Percentiles rank a stretch among this genome's conserved stretches.
phyloP scores from a whole-genome alignment of 2,888 invertebrate genomes.

The Epinotia ramella region DNA sequence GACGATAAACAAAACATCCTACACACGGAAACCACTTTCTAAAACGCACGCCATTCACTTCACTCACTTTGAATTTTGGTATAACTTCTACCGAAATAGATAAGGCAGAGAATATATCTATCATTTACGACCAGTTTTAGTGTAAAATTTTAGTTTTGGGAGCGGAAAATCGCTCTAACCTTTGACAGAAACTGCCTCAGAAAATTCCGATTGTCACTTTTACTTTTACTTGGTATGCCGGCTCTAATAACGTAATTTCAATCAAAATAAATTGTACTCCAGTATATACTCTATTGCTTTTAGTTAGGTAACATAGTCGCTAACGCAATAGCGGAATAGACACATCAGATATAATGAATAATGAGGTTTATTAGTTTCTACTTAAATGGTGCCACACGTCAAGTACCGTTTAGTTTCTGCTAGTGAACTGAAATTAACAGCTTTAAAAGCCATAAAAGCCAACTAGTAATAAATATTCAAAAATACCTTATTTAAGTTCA shows the following conservation, averaged over 20 bases:
- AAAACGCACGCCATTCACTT: conserved; percentile 22
- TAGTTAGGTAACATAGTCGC: background rate
- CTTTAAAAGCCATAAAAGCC: background rate
- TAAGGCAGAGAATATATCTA: background rate
- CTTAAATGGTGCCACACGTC: conserved; percentile 25
- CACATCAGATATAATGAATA: background rate
- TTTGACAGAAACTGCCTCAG: conserved; percentile 30
- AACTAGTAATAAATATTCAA: background rate
- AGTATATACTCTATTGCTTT: background rate
- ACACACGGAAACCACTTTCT: conserved; percentile 32
- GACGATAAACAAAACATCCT: conserved; percentile 47
- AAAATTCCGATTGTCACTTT: conserved; percentile 44
- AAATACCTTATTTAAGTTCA: background rate
- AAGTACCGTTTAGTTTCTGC: conserved; percentile 26
- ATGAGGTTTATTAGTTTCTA: background rate
- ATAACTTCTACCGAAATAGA: conserved; percentile 7
- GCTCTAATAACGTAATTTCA: background rate
- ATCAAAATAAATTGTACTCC: background rate
- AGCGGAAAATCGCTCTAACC: conserved; percentile 39
- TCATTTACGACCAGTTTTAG: background rate
- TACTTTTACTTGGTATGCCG: conserved; percentile 6
- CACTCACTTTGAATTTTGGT: background rate
- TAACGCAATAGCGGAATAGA: too few relatives aligned
- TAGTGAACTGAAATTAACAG: background rate
- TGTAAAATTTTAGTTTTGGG: conserved; percentile 14